Base-by-base conservation (phyloP, 2,888 invertebrate species). In the Acrocera orbiculus region DNA sequence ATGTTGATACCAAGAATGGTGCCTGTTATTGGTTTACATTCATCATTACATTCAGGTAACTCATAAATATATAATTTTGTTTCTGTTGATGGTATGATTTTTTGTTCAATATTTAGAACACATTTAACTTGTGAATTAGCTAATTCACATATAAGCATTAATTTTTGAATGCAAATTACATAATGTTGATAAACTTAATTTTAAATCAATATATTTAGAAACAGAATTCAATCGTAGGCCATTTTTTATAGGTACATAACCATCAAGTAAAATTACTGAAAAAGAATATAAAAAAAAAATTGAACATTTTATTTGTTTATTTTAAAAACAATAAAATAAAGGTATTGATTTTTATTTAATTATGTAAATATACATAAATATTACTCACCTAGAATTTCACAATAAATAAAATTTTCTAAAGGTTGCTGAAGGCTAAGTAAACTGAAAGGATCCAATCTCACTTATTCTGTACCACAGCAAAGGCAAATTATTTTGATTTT, bases 381-480 rank as follows among this genome's bases (percentile, higher is more conserved):
- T n/a, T n/a, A n/a, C n/a, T 48, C 46, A 79, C 80, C 81, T 47
- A 76, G 65, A 34, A 82, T 68, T 54, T 83, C 81, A 45, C 78
- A 67, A 41, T 81, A 70, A 30, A 79, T 70, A 49, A 72, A 80
- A 54, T 78, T 78, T 60, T 92, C 90, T 69, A 90, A 82, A 15
- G 90, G 90, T 46, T 92, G 65, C 37, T 90, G 90, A 47, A 92
- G 64, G 43, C 85, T 79, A 30, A 92, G 70, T 61, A 85, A 76
- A 57, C 85, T 87, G 65, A 90, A 92, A 3, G 89, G 81, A 63
- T 92, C 92, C 61, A 90, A 92, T 27, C 83, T 70, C 36, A 86
- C 83, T 32, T 83, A 85, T 48, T 82, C 79, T 42, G 75, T 73
- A 8, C 74, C 75, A 62, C 92, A 92, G 15, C 74, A 72, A 48